Base-by-base conservation (phyloP, 2,113 vertebrate species). In the Spermophilus dauricus region DNA sequence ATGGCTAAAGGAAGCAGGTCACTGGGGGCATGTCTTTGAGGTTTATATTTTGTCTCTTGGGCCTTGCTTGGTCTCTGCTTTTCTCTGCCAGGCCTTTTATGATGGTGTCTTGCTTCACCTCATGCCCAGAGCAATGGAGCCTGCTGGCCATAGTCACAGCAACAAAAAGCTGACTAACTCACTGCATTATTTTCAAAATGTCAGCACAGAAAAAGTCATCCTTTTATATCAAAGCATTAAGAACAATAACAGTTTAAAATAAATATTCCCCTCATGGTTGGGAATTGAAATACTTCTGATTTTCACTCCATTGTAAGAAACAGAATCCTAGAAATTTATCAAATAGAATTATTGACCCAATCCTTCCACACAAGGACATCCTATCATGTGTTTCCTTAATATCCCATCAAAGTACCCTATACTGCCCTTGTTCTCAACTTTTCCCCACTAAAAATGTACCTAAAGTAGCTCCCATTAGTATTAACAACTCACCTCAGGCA, bases 221-320 rank as follows among this genome's bases (percentile, higher is more conserved):
- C 30, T 83, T 94, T 89, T 42, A 51, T 86, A 76, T 73, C 75
- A 67, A 61, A 53, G 28, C 48, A 51, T 70, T 96, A 32, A 82
- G 69, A 91, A 65, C 39, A 84, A 28, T 34, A 77, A 34, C 39
- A 26, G 2, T 69, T 89, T 75, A 86, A 16, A 92, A 89, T 65
- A 72, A 75, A 75, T 83, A 1, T 88, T 78, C 76, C 51, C 22
- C 75, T 67, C 73, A 28, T 80, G 39, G 20, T 92, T 91, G 14
- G 51, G 51, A 77, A 34, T 18, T 81, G 80, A 94, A 96, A 92
- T 81, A 69, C 26, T 92, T 78, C 51, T 86, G 34, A 76, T 92
- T 92, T 96, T 81, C 18, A 75, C 39, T 86, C 76, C 28, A 73
- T 18, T 75, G 51, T 77, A 20, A 96, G 87, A 83, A 96, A 75